phyloP scores from a whole-genome alignment of 2,888 invertebrate genomes.

The Drosophila emarginata region DNA sequence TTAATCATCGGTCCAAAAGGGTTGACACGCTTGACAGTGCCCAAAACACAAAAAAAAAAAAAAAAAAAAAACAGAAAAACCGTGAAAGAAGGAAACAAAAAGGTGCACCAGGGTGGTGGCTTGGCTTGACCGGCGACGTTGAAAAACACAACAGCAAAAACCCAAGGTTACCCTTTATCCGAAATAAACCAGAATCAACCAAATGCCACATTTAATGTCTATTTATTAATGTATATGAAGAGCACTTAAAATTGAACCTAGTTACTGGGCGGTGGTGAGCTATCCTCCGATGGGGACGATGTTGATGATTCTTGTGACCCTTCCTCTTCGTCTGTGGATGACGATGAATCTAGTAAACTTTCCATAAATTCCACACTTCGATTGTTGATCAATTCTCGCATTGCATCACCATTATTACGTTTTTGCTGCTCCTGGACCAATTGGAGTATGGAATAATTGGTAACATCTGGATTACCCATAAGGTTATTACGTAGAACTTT shows the following conservation, averaged over 20 bases:
- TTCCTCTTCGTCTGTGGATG: slow-evolving; percentile 31
- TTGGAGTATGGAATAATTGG: slow-evolving; percentile 32
- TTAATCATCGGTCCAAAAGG: slow-evolving; percentile 69
- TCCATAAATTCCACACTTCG: slow-evolving; percentile 33
- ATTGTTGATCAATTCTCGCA: slow-evolving; percentile 24
- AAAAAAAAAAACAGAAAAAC: slow-evolving; percentile 15
- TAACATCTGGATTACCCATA: slow-evolving; percentile 45
- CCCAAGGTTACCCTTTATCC: not conserved
- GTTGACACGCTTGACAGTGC: slow-evolving; percentile 67
- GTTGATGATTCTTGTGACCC: not conserved
- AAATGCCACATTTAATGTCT: slow-evolving; percentile 11
- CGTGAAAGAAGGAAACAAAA: slow-evolving; percentile 8
- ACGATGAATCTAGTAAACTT: slow-evolving; percentile 37
- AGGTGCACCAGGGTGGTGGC: slow-evolving; percentile 37
- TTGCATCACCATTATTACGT: not conserved
- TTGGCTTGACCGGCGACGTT: slow-evolving; percentile 10
- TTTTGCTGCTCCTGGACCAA: slow-evolving; percentile 32
- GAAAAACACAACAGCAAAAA: not conserved
- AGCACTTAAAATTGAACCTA: slow-evolving; percentile 13
- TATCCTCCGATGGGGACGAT: not conserved
- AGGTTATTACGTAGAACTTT: slow-evolving; percentile 39
- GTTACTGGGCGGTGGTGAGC: slow-evolving; percentile 16
- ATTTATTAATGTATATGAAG: slow-evolving; percentile 12
- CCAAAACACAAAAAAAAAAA: slow-evolving; percentile 43
- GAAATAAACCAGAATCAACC: not conserved